Conservation (phyloP, 1,140 invertebrate genomes). For the Drosophila mayri region DNA sequence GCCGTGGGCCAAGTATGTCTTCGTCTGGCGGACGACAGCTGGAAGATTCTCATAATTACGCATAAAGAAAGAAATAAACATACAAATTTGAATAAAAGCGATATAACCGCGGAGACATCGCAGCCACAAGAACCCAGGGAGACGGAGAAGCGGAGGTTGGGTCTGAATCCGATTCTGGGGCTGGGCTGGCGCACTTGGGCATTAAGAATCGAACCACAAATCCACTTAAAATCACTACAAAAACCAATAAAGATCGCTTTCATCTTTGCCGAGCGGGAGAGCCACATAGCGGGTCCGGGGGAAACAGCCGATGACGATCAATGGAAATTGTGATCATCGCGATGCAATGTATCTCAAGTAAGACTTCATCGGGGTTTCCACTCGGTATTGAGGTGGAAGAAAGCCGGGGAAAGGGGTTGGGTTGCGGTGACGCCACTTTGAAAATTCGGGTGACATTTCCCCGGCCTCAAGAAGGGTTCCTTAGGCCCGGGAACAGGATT, state of each 20-base stretch:
- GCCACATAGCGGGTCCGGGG: constrained; percentile 10
- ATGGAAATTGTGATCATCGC: constrained; percentile 71
- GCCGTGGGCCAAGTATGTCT: constrained; percentile 36
- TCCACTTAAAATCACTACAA: constrained; percentile 83
- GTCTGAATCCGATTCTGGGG: constrained; percentile 24
- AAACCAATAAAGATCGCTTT: constrained; percentile 81
- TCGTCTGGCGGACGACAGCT: constrained; percentile 54
- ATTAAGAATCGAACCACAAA: constrained; percentile 83
- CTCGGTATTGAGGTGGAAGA: constrained; percentile 18
- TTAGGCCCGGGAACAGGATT: constrained; percentile 50
- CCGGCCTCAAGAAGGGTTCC: background rate
- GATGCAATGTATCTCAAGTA: constrained; percentile 58
- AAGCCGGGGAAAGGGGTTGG: constrained; percentile 36
- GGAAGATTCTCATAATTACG: constrained; percentile 76
- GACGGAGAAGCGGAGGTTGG: constrained; percentile 7
- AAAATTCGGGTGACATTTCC: constrained; percentile 72
- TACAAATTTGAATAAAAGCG: constrained; percentile 81
- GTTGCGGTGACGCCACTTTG: constrained; percentile 76
- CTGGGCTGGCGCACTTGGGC: constrained; percentile 71
- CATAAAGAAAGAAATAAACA: constrained; percentile 78
- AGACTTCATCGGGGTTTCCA: constrained; percentile 36
- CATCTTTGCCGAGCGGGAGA: constrained; percentile 68
- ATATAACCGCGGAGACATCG: constrained; percentile 71
- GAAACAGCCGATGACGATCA: constrained; percentile 61
- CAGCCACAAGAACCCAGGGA: constrained; percentile 21